phyloP scores from a whole-genome alignment of 30 jellyfish, hydroid and myxozoan species.

The Catostylus mosaicus region DNA sequence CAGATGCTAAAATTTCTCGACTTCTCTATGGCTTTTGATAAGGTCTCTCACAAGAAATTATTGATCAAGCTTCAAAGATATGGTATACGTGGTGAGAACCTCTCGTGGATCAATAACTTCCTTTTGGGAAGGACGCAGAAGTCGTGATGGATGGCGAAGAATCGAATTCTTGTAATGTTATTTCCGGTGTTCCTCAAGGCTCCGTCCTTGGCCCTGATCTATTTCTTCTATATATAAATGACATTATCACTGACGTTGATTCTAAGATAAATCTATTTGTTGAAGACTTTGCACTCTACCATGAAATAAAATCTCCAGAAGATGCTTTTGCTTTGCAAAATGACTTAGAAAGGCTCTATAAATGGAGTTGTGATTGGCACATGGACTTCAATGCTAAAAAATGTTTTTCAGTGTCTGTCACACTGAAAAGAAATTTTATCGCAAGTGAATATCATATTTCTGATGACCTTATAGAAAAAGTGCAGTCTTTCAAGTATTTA shows the following conservation, averaged over 20 bases:
- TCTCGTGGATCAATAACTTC: constrained; percentile 42
- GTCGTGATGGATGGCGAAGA: constrained; percentile 58
- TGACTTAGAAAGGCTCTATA: constrained; percentile 27
- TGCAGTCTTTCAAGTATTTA: constrained; percentile 36
- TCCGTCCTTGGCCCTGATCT: constrained; percentile 54
- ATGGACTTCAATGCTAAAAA: constrained; percentile 36
- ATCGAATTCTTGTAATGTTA: constrained; percentile 34
- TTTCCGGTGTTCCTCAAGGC: constrained; percentile 64
- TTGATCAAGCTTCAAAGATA: constrained; percentile 17
- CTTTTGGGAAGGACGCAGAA: constrained; percentile 57
- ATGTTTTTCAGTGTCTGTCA: constrained; percentile 32
- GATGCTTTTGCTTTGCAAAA: constrained; percentile 50
- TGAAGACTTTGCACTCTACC: constrained; percentile 32
- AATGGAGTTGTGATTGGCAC: constrained; percentile 50
- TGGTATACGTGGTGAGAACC: constrained; percentile 39
- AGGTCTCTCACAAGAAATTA: constrained; percentile 47
- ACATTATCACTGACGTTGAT: constrained; percentile 29
- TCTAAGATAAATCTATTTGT: constrained; percentile 38
- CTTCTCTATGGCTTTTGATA: constrained; percentile 57
- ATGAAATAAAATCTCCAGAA: constrained; percentile 27
- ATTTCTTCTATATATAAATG: constrained; percentile 32
- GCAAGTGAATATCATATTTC: constrained; percentile 42
- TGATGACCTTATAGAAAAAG: constrained; percentile 40
- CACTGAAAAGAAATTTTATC: constrained; percentile 25
- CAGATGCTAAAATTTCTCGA: constrained; percentile 30